These are phyloP conservation scores for Thecophora atra DNA, from an alignment of 2,888 invertebrate species.

Conservation along the genomic window DNA sequence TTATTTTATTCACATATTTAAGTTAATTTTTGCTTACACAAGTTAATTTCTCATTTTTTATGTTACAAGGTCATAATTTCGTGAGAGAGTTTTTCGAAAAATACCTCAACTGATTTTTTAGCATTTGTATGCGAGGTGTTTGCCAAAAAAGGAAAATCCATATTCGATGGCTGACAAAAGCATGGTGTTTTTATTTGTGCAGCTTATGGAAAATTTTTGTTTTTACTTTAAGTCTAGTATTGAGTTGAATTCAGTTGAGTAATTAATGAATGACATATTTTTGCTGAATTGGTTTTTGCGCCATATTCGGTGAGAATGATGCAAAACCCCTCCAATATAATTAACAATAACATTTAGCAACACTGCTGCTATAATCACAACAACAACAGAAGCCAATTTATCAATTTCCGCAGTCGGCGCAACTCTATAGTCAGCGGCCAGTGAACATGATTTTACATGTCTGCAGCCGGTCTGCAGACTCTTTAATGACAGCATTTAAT, in stretches of 20 bases:
- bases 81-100: no score
- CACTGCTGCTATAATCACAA: not conserved
- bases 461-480: conserved; percentile 29
- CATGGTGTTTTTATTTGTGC: no score
- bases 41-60: no score
- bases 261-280: conserved; percentile 7
- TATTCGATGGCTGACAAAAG: no score
- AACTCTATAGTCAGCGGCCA: not conserved
- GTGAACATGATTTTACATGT: not conserved
- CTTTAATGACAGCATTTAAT: conserved; percentile 35
- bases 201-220: not conserved
- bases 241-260: conserved; percentile 4
- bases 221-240: conserved; percentile 3
- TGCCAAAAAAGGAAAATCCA: no score
- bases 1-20: no score
- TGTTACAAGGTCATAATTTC: no score
- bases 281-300: conserved; percentile 4
- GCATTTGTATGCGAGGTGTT: no score
- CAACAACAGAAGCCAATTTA: not conserved
- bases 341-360: conserved; percentile 9
- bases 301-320: not conserved
- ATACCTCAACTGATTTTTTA: no score
- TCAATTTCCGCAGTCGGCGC: not conserved
- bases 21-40: no score
- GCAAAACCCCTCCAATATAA: conserved; percentile 2